Evolutionary conservation across 2,797 vertebrate genomes (phyloP), one percentile per base, ranked within the genome.

Genomic region (Philypnodon macrostomus): DNA sequence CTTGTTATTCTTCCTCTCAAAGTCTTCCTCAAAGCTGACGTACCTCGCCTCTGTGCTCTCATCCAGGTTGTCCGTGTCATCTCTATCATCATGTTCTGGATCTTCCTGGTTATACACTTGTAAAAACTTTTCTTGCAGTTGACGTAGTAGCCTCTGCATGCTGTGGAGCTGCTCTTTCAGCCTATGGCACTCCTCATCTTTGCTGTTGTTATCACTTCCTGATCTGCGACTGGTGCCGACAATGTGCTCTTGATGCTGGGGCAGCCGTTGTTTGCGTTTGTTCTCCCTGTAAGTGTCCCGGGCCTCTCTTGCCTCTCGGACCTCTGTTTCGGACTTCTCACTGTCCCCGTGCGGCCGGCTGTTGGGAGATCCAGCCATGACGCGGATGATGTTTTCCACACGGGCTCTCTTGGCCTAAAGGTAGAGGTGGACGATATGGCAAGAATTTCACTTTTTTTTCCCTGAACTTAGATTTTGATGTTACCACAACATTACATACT

Each of bases 351-450:
- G 75, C 38, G 77, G 64, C 36, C 63, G 68, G 29, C 83, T 67
- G 19, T 69, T 78, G n/a, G 92, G 90, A 42, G 91, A 89, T 18
- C 91, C 83, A 0, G 83, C 90, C 91, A 97, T 97, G 32, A 94
- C 92, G 65, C 79, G 87, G 61, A 97, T 88, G 37, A 96, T 96
- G 78, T 94, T 96, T 79, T 97, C 95, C 60, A 97, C 96, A 44
- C 95, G 86, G 58, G 95, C 93, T 19, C 92, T 85, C 67, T 98
- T 98, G 29, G 93, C 95, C 77, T 41, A 13, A 8, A n/a, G 36
- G 18, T 10, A 38, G 11, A 21, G 8, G 8, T n/a, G n/a, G n/a
- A n/a, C n/a, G n/a, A n/a, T n/a, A n/a, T n/a, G n/a, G n/a, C n/a
- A n/a, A n/a, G n/a, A n/a, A n/a, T n/a, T n/a, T n/a, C n/a, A n/a